Evolutionary conservation across 2,113 vertebrate genomes (phyloP).

Genomic region (Brevimyrus niger): DNA sequence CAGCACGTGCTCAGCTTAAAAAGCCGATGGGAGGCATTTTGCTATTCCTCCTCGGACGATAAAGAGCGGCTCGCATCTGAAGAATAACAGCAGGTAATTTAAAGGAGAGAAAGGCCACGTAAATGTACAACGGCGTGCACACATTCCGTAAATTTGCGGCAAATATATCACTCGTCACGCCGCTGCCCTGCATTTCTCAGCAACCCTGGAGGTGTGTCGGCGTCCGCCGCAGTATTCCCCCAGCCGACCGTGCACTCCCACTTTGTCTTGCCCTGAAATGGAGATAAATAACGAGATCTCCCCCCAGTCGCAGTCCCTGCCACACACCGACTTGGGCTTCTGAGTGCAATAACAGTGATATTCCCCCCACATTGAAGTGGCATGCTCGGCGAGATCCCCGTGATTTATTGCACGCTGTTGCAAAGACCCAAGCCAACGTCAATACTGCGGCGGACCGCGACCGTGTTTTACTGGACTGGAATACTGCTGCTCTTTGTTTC

Average conservation of each 20-base stretch:
- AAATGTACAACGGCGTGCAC: background rate
- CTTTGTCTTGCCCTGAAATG: background rate
- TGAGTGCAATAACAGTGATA: conserved; percentile 26
- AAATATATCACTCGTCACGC: conserved; percentile 11
- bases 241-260: background rate
- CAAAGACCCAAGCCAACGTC: conserved; percentile 49
- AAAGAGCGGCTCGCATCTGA: conserved; percentile 25
- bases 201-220: background rate
- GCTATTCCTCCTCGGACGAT: conserved; percentile 23
- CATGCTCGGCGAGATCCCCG: conserved; percentile 26
- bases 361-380: conserved; percentile 24
- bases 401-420: conserved; percentile 39
- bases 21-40: background rate
- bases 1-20: background rate
- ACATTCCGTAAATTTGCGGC: background rate
- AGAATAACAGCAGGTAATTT: conserved; percentile 25
- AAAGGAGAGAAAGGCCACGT: conserved; percentile 8
- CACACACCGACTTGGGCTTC: conserved; percentile 20
- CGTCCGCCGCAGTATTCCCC: background rate
- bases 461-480: conserved; percentile 27
- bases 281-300: conserved; percentile 1
- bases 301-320: background rate
- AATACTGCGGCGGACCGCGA: conserved; percentile 49
- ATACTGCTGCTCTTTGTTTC: conserved; percentile 48
- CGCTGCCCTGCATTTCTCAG: background rate